Conservation (phyloP, 1,140 invertebrate species). For the Spodoptera litura region DNA sequence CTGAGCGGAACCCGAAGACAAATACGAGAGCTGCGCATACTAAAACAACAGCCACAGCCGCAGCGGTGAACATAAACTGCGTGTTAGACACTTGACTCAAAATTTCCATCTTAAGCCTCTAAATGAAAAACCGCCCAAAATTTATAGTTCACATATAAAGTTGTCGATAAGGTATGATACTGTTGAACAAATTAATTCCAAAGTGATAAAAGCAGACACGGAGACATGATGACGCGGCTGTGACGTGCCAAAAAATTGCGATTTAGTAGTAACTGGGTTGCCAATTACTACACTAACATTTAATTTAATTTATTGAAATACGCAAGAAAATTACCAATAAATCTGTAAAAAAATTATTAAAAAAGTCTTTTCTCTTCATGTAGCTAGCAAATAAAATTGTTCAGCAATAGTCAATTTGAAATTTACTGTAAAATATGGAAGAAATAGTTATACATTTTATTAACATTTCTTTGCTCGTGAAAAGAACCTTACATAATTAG, state of each 20-base stretch:
- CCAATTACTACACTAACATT: constrained; percentile 45
- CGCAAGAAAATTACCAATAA: background rate
- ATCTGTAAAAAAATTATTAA: background rate
- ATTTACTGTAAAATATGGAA: no score
- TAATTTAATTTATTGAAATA: background rate
- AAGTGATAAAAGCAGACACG: constrained; percentile 84
- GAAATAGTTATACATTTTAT: no score
- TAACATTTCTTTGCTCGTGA: no score
- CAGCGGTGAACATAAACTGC: constrained; percentile 87
- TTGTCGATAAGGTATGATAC: constrained; percentile 81
- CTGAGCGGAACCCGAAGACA: constrained; percentile 90
- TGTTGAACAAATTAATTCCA: constrained; percentile 82
- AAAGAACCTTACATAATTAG: no score
- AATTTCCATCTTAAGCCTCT: constrained; percentile 85
- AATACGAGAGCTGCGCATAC: constrained; percentile 89
- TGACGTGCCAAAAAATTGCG: constrained; percentile 87
- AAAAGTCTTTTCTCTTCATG: background rate
- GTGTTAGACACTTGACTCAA: constrained; percentile 86
- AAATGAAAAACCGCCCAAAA: constrained; percentile 70
- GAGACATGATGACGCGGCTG: constrained; percentile 88
- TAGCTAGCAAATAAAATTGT: no score
- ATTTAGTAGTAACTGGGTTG: constrained; percentile 59
- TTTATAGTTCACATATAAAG: constrained; percentile 80
- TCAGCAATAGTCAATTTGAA: no score
- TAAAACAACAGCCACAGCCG: constrained; percentile 89